Evolutionary conservation across 2,113 vertebrate species (phyloP).

Genomic region (Pomatorhinus ruficollis): DNA sequence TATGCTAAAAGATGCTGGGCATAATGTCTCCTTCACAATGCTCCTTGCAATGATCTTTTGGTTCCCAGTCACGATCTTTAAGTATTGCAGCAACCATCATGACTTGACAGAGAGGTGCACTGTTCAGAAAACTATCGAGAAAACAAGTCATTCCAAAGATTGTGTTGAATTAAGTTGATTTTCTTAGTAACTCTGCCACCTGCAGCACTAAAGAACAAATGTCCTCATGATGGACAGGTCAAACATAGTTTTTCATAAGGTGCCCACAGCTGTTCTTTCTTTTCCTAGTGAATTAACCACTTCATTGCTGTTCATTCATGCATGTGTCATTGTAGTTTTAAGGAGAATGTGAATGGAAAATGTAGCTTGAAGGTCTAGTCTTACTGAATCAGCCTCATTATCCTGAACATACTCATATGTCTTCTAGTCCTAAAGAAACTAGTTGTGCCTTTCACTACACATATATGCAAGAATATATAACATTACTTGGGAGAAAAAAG

Average conservation of each 20-base stretch:
- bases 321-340: constrained; percentile 46
- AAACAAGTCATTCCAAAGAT: constrained; percentile 25
- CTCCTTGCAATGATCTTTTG: neutral
- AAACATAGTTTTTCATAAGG: constrained; percentile 52
- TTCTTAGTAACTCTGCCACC: constrained; percentile 58
- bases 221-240: constrained; percentile 57
- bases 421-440: constrained; percentile 35
- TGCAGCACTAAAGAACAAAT: constrained; percentile 59
- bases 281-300: constrained; percentile 57
- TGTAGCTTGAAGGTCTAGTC: constrained; percentile 50
- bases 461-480: neutral
- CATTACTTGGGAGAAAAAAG: neutral
- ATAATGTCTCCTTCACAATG: constrained; percentile 9
- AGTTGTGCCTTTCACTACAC: constrained; percentile 10
- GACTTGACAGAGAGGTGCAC: constrained; percentile 27
- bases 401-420: neutral
- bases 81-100: neutral
- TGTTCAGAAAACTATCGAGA: constrained; percentile 37
- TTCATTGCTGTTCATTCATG: constrained; percentile 63
- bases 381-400: constrained; percentile 55
- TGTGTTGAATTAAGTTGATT: constrained; percentile 42
- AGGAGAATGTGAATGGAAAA: constrained; percentile 54
- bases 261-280: constrained; percentile 60
- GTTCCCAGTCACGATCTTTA: constrained; percentile 15
- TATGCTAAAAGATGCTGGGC: constrained; percentile 9